Percentiles rank a stretch among this genome's conserved stretches.
Evolutionary conservation across 2,113 vertebrate species (phyloP).

Genomic region (Leuciscus idus): DNA sequence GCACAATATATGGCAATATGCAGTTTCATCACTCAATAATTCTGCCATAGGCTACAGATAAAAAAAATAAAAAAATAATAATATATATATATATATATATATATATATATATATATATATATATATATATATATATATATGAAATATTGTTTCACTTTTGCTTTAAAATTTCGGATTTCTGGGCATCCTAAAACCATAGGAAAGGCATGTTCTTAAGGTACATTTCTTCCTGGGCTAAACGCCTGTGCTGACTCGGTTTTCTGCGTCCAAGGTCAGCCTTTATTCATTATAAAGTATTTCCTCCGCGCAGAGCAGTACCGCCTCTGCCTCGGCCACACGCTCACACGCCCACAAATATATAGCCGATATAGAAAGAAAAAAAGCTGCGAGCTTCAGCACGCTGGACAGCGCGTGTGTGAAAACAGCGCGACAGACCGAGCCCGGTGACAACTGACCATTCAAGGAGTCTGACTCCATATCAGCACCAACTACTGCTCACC

Average conservation of each 20-base stretch:
- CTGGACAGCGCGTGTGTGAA: slow-evolving; percentile 53
- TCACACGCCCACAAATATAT: background rate
- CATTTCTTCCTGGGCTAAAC: background rate
- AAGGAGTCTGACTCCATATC: background rate
- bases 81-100: background rate
- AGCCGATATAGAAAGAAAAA: background rate
- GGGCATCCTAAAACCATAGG: background rate
- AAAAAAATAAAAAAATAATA: too few species aligned
- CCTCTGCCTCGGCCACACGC: background rate
- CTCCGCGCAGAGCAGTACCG: background rate
- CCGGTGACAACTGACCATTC: background rate
- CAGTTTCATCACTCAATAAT: background rate
- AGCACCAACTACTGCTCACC: background rate
- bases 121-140: background rate
- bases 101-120: background rate
- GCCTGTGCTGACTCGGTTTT: background rate
- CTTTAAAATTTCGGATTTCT: background rate
- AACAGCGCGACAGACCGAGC: background rate
- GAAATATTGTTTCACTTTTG: background rate
- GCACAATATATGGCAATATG: background rate
- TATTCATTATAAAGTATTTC: background rate
- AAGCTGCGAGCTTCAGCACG: slow-evolving; percentile 47
- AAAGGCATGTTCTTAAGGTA: background rate
- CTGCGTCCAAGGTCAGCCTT: background rate
- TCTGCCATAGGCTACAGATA: background rate